phyloP scores from a whole-genome alignment of 2,797 vertebrate species.

The Chelmon rostratus region DNA sequence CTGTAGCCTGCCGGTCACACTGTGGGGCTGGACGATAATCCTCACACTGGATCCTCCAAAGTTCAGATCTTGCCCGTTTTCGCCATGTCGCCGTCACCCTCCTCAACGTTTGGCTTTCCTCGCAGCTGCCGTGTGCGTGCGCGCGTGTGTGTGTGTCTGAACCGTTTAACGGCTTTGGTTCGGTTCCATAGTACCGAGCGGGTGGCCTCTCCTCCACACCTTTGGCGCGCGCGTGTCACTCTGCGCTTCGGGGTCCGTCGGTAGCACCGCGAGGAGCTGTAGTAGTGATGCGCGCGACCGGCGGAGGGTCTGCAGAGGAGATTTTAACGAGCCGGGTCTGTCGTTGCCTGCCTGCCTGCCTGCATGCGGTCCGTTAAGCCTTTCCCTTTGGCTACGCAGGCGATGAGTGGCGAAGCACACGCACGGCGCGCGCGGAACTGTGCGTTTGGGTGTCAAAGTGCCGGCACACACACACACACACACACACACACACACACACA shows the following conservation, averaged over 20 bases:
- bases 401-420: conserved; percentile 23
- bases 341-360: conserved; percentile 28
- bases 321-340: conserved; percentile 64
- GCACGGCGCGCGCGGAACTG: conserved; percentile 31
- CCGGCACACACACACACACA: conserved; percentile 13
- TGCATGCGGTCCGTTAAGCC: conserved; percentile 49
- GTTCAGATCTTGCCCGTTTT: conserved; percentile 70
- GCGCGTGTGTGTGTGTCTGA: background rate
- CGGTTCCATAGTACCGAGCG: conserved; percentile 64
- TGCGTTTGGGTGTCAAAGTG: conserved; percentile 58
- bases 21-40: conserved; percentile 46
- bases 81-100: conserved; percentile 62
- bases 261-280: conserved; percentile 43
- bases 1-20: conserved; percentile 23
- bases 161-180: conserved; percentile 53
- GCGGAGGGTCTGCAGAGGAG: conserved; percentile 61
- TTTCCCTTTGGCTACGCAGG: conserved; percentile 34
- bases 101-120: conserved; percentile 15
- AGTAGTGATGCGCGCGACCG: conserved; percentile 74
- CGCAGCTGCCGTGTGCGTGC: background rate
- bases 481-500: background rate
- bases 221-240: conserved; percentile 59
- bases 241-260: conserved; percentile 43
- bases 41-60: conserved; percentile 58
- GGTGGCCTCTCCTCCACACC: conserved; percentile 59